These are phyloP conservation scores for Cheirogaleus major DNA, from an alignment of 2,797 vertebrate genomes.

Conservation along the genomic window DNA sequence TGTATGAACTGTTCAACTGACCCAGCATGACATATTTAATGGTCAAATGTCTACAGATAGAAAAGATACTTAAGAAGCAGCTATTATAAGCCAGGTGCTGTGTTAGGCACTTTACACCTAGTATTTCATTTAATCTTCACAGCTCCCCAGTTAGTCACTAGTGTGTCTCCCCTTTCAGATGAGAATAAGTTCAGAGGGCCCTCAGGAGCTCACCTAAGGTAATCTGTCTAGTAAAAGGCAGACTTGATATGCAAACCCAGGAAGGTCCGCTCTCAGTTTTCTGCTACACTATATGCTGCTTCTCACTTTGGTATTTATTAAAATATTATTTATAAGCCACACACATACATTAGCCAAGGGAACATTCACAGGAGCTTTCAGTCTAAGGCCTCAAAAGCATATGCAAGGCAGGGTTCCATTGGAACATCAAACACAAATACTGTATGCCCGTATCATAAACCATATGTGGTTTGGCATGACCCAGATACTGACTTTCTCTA, in stretches of 20 bases:
- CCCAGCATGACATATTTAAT: not conserved
- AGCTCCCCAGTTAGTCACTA: not conserved
- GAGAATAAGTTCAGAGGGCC: not conserved
- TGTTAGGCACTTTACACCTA: not conserved
- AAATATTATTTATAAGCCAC: not conserved
- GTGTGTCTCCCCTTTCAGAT: not conserved
- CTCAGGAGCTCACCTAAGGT: not conserved
- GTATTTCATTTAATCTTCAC: not conserved
- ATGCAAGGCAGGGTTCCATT: not conserved
- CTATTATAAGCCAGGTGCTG: not conserved
- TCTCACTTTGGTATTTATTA: not conserved
- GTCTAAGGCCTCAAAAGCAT: not conserved
- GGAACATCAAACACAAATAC: not conserved
- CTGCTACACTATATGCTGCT: not conserved
- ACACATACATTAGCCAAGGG: not conserved
- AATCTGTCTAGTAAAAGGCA: not conserved
- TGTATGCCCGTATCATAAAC: not conserved
- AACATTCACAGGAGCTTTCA: not conserved
- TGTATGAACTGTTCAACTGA: not conserved
- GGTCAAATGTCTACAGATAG: not conserved
- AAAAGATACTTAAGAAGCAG: not conserved
- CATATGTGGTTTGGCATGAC: not conserved
- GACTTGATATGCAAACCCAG: not conserved
- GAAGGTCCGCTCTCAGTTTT: not conserved
- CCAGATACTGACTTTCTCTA: not conserved